These are phyloP conservation scores for Diplodus puntazzo DNA, from an alignment of 2,797 vertebrate genomes.

Conservation along the genomic window DNA sequence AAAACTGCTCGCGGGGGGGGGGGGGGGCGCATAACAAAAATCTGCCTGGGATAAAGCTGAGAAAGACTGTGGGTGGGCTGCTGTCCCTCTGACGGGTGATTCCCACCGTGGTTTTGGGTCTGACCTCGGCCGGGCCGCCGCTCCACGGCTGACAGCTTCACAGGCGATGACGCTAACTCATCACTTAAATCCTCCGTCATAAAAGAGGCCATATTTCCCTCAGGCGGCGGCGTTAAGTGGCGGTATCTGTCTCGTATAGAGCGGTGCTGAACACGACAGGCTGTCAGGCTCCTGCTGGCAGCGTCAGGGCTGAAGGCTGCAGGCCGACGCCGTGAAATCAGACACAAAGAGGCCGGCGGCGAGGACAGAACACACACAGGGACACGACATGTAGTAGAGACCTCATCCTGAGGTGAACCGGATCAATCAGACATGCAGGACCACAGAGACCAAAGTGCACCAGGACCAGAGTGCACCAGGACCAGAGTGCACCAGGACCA, in stretches of 20 bases:
- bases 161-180: constrained; percentile 66
- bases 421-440: constrained; percentile 45
- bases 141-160: constrained; percentile 94
- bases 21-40: constrained; percentile 80
- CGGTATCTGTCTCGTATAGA: constrained; percentile 38
- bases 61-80: constrained; percentile 92
- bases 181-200: constrained; percentile 61
- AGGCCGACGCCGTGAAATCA: constrained; percentile 66
- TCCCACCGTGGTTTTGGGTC: constrained; percentile 88
- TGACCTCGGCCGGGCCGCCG: constrained; percentile 89
- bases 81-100: constrained; percentile 82
- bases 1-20: constrained; percentile 76
- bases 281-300: constrained; percentile 39
- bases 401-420: constrained; percentile 82
- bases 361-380: constrained; percentile 88
- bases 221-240: constrained; percentile 49
- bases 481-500: too few relatives aligned
- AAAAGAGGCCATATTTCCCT: constrained; percentile 57
- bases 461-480: too few relatives aligned
- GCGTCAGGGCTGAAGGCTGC: not conserved
- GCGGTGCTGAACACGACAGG: constrained; percentile 16
- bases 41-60: constrained; percentile 73
- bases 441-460: too few relatives aligned
- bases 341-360: constrained; percentile 91
- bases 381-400: constrained; percentile 90